These are phyloP conservation scores for Cossypha niveicapilla DNA, from an alignment of 2,797 vertebrate genomes.

Conservation along the genomic window DNA sequence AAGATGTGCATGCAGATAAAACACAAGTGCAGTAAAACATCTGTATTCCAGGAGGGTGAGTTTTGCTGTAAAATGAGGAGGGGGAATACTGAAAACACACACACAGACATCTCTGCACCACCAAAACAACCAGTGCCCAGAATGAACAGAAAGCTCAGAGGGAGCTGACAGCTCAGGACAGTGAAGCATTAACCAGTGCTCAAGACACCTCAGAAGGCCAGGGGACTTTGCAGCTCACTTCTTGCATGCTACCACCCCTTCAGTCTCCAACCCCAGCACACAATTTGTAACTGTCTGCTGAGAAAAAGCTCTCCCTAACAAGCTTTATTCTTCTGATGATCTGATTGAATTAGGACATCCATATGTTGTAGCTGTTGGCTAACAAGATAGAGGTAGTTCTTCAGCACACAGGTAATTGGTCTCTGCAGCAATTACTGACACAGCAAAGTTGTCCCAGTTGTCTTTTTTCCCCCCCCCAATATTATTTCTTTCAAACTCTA, in stretches of 20 bases:
- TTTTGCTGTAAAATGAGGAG: background rate
- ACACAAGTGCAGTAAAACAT: background rate
- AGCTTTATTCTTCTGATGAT: background rate
- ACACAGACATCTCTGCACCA: rapidly evolving
- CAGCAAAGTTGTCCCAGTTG: background rate
- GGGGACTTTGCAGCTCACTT: background rate
- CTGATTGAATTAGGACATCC: conserved; percentile 17
- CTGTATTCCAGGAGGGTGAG: background rate
- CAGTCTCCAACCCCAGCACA: background rate
- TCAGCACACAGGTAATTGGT: conserved; percentile 9
- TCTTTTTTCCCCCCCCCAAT: background rate
- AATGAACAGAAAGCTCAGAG: background rate
- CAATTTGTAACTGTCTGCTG: background rate
- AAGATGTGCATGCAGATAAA: background rate
- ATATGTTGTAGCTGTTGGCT: background rate
- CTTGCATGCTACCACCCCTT: background rate
- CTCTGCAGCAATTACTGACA: background rate
- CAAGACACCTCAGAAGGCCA: background rate
- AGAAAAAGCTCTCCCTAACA: background rate
- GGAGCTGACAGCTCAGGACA: background rate
- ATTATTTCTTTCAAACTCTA: background rate
- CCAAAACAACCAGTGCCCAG: background rate
- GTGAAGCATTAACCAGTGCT: background rate
- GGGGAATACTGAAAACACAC: background rate
- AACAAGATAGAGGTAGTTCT: conserved; percentile 31